Conservation (phyloP, 1,140 invertebrate genomes). For the Patella vulgata region DNA sequence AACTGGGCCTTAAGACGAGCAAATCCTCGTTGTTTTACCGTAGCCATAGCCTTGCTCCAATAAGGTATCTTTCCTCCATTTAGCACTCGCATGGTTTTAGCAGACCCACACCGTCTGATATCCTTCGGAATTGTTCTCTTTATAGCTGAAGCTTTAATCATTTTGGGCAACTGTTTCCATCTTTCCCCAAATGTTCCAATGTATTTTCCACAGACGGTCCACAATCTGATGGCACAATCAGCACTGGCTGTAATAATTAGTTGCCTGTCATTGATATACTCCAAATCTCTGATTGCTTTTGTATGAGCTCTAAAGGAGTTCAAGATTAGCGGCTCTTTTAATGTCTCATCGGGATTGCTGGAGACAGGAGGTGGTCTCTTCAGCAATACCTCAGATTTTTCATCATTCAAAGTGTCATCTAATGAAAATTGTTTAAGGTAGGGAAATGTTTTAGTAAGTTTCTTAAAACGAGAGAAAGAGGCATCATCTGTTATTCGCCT, state of each 20-base stretch:
- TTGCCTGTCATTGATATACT: constrained; percentile 70
- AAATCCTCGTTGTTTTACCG: constrained; percentile 23
- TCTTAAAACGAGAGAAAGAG: constrained; percentile 68
- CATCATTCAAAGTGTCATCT: constrained; percentile 1
- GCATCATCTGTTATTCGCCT: constrained; percentile 27
- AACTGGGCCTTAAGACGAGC: constrained; percentile 28
- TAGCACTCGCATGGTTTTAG: constrained; percentile 41
- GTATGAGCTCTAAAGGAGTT: constrained; percentile 74
- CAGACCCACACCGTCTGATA: constrained; percentile 36
- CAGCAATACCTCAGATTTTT: constrained; percentile 17
- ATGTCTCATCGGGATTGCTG: constrained; percentile 41
- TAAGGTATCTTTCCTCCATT: constrained; percentile 32
- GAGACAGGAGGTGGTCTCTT: constrained; percentile 37
- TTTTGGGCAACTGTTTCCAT: constrained; percentile 27
- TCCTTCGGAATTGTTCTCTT: constrained; percentile 36
- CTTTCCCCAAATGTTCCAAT: constrained; percentile 48
- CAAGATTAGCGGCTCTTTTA: constrained; percentile 72
- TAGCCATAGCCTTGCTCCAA: constrained; percentile 31
- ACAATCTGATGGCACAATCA: constrained; percentile 74
- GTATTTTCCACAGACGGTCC: constrained; percentile 43
- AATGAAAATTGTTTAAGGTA: constrained; percentile 65
- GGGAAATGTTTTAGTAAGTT: constrained; percentile 74
- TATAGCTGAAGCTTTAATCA: constrained; percentile 11
- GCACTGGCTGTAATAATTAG: constrained; percentile 71
- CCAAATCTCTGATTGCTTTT: constrained; percentile 72